phyloP scores from a whole-genome alignment of 2,797 vertebrate genomes.

The Enteromius fasciolatus region DNA sequence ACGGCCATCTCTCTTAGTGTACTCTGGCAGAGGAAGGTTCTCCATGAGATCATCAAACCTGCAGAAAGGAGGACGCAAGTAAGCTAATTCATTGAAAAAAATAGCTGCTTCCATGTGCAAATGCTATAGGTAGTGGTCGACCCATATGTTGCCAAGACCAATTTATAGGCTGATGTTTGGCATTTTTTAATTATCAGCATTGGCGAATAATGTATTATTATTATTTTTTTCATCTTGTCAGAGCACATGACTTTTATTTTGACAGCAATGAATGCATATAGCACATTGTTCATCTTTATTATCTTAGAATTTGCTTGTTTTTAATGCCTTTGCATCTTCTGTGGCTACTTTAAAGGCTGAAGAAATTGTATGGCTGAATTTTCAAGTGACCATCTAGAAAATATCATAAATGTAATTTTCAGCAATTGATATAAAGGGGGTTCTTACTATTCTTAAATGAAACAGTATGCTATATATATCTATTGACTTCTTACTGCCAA shows the following conservation, averaged over 20 bases:
- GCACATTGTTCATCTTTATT: not conserved
- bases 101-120: not conserved
- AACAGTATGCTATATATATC: not conserved
- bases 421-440: not conserved
- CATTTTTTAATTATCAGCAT: not conserved
- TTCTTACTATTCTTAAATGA: not conserved
- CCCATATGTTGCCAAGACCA: not conserved
- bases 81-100: not conserved
- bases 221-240: not conserved
- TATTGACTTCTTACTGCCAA: not conserved
- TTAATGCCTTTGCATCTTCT: not conserved
- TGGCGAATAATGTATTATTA: not conserved
- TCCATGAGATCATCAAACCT: constrained; percentile 98
- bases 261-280: no score
- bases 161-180: not conserved
- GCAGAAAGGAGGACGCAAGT: constrained; percentile 16
- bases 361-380: not conserved
- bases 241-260: no score
- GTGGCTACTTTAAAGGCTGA: not conserved
- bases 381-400: not conserved
- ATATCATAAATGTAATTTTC: not conserved
- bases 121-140: not conserved
- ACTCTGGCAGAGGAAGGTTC: constrained; percentile 96
- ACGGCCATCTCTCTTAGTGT: constrained; percentile 97
- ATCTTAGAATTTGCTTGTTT: not conserved